Base-by-base conservation (phyloP, 2,797 vertebrate genomes). In the Ceryle rudis region DNA sequence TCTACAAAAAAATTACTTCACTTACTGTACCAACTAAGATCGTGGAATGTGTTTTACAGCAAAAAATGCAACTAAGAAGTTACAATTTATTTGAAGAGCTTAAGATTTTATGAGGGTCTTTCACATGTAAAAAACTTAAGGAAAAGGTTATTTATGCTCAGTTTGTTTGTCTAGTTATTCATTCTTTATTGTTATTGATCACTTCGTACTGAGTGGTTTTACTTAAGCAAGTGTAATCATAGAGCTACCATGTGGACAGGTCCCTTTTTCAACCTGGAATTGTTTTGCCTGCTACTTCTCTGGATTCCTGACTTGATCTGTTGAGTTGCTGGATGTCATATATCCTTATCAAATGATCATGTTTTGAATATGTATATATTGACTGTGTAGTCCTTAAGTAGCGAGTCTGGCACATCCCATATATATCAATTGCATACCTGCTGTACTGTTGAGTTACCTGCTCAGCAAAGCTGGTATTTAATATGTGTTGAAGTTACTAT, bases 101-200 rank as follows among this genome's bases (percentile, higher is more conserved):
- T 75, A 80, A 81, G 47, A 37, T 81, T 70, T 81, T 81, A 60
- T 31, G 28, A 71, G 9, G 14, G 4, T 41, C 28, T 89, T 90
- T 84, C 25, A 78, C 16, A 14, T 46, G 20, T 81, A 66, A 75
- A 72, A 74, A 78, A 12, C 13, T 71, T 88, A 72, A 87, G 31
- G 55, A 66, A 92, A 90, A 54, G 14, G 13, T 52, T 81, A 49
- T 83, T 86, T 83, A 75, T 65, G 6, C n/a, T 61, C 41, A 87
- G 13, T 75, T 89, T 41, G 72, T 80, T 84, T 89, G 35, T 44
- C 47, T 75, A 28, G 35, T 87, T 80, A 41, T 82, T 86, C 28
- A 60, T 71, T 89, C 23, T 78, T 93, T 74, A 66, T 66, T 77
- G 13, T 65, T 87, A 66, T 55, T 77, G 39, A 66, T 81, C 18